These are phyloP conservation scores for Lepisosteus oculatus DNA, from an alignment of 2,113 vertebrate genomes.

Conservation along the genomic window DNA sequence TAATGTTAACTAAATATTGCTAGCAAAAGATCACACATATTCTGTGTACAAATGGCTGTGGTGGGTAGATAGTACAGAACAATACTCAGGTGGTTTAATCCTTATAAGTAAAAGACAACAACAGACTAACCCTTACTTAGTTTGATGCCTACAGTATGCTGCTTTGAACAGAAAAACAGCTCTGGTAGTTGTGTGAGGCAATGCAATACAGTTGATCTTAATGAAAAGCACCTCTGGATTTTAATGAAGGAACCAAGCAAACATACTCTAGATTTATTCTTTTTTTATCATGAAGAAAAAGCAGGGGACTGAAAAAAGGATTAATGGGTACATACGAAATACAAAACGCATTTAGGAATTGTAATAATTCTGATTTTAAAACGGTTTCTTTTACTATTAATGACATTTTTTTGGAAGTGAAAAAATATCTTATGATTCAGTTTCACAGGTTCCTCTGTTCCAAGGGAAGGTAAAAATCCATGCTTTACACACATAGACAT, in stretches of 20 bases:
- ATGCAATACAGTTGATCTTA: slow-evolving; percentile 15
- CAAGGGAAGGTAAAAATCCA: too few relatives aligned
- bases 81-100: background rate
- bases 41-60: too few relatives aligned
- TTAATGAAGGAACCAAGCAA: slow-evolving; percentile 5
- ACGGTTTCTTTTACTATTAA: too few relatives aligned
- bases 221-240: slow-evolving; percentile 2
- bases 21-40: too few relatives aligned
- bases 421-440: too few relatives aligned
- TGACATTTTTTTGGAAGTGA: too few relatives aligned
- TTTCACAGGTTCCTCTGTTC: too few relatives aligned
- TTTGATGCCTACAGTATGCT: slow-evolving; percentile 14
- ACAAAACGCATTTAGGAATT: too few relatives aligned
- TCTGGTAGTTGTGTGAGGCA: slow-evolving; percentile 12
- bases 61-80: too few relatives aligned
- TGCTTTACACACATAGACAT: background rate
- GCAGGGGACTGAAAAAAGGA: background rate
- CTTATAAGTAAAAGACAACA: slow-evolving; percentile 8
- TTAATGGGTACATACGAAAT: background rate
- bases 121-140: slow-evolving; percentile 17
- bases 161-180: slow-evolving; percentile 16
- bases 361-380: too few relatives aligned
- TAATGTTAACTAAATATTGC: too few relatives aligned
- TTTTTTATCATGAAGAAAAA: slow-evolving; percentile 1
- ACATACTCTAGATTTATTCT: background rate